These are phyloP conservation scores for Drosophila aff. DNA, from an alignment of 1,140 invertebrate genomes.

Conservation along the genomic window DNA sequence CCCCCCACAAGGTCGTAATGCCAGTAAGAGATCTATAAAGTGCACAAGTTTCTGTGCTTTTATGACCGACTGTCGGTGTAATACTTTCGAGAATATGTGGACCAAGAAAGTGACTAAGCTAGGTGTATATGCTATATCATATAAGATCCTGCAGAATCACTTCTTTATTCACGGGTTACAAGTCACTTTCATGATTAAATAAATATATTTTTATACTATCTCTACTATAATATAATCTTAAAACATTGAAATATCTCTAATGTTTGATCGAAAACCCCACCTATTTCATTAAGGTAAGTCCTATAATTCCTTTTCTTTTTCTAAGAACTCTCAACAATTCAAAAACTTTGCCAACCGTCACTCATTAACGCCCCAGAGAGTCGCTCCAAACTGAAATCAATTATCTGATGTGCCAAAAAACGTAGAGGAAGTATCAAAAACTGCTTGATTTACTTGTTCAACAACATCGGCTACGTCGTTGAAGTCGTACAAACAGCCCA, in stretches of 20 bases:
- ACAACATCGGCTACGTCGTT: slow-evolving; percentile 13
- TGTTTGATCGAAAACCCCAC: slow-evolving; percentile 19
- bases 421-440: slow-evolving; percentile 48
- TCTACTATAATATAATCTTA: neutral
- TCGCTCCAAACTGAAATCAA: slow-evolving; percentile 71
- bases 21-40: slow-evolving; percentile 59
- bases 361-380: slow-evolving; percentile 41
- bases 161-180: neutral
- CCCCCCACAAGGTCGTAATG: slow-evolving; percentile 27
- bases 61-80: slow-evolving; percentile 22
- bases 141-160: slow-evolving; percentile 1
- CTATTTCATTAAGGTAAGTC: neutral
- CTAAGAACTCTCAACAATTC: slow-evolving; percentile 14
- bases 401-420: slow-evolving; percentile 73
- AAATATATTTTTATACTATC: no score
- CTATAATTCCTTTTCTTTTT: neutral
- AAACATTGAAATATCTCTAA: neutral
- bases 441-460: slow-evolving; percentile 41
- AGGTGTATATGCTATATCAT: neutral
- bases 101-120: neutral
- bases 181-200: no score
- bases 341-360: slow-evolving; percentile 45
- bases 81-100: neutral
- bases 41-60: slow-evolving; percentile 50
- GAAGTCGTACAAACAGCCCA: neutral